Conservation (phyloP, 2,888 invertebrate genomes). For the Tetragnatha montana region DNA sequence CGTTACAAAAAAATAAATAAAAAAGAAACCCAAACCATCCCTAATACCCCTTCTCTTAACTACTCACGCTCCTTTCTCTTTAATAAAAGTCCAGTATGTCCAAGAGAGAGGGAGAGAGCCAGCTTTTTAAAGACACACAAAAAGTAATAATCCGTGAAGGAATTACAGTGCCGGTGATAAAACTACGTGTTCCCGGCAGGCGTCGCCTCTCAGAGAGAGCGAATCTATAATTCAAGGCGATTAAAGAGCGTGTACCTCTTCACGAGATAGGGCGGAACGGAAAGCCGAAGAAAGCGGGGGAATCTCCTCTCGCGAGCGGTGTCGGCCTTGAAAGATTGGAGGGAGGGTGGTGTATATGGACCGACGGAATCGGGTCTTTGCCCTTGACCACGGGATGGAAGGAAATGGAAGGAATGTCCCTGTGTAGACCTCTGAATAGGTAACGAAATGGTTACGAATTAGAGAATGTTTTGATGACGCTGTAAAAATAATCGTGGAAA, state of each 20-base stretch:
- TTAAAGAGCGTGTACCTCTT: conserved; percentile 29
- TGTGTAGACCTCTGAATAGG: no score
- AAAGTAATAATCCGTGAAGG: conserved; percentile 63
- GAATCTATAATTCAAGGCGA: conserved; percentile 51
- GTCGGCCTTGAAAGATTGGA: conserved; percentile 28
- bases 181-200: conserved; percentile 2
- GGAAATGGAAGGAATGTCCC: neutral
- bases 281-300: conserved; percentile 27
- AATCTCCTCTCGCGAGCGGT: no score
- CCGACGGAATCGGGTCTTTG: neutral
- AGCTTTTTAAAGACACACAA: conserved; percentile 25
- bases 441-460: no score
- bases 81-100: conserved; percentile 38
- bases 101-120: neutral
- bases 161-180: conserved; percentile 46
- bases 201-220: conserved; percentile 9
- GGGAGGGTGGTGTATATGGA: neutral
- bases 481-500: no score
- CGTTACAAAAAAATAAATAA: neutral
- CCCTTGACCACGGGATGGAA: no score
- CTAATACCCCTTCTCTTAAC: neutral
- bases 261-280: conserved; percentile 47
- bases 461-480: no score
- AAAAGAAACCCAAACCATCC: neutral
- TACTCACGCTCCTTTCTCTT: neutral